These are phyloP conservation scores for Datnioides undecimradiatus DNA, from an alignment of 2,113 vertebrate species.

Conservation along the genomic window DNA sequence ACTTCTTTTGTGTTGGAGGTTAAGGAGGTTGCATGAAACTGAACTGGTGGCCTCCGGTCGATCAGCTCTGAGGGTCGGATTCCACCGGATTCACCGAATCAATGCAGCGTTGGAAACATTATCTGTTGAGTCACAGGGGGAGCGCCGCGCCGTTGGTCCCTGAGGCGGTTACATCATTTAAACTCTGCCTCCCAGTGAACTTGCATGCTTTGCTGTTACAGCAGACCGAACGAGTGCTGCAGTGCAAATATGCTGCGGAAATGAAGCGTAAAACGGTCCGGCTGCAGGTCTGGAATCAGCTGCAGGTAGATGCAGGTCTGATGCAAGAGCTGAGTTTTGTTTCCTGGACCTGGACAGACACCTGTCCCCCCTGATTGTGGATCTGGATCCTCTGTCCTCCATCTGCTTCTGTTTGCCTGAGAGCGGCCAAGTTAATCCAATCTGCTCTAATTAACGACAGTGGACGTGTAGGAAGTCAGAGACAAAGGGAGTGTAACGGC, in stretches of 20 bases:
- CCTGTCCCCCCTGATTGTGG: too few relatives aligned
- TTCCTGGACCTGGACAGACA: not conserved
- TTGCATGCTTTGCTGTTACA: too few relatives aligned
- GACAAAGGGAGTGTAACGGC: not conserved
- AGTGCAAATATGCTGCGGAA: too few relatives aligned
- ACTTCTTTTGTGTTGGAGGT: not conserved
- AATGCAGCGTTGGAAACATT: not conserved
- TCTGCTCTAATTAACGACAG: slow-evolving; percentile 43
- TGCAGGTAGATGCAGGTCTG: not conserved
- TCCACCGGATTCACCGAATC: not conserved
- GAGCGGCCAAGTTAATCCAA: slow-evolving; percentile 54
- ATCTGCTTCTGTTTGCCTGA: not conserved
- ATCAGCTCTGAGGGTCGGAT: not conserved
- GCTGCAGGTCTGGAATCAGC: too few relatives aligned
- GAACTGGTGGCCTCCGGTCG: not conserved
- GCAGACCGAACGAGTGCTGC: too few relatives aligned
- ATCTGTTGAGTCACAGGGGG: not conserved
- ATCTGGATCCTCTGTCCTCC: not conserved
- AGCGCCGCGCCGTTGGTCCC: not conserved
- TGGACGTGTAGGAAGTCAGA: not conserved
- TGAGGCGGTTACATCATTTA: slow-evolving; percentile 19
- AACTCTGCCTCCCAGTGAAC: too few relatives aligned
- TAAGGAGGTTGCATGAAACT: not conserved
- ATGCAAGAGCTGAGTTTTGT: not conserved
- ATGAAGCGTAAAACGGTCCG: too few relatives aligned